Conservation (phyloP, 2,888 invertebrate species). For the Epiperipatus broadwayi region DNA sequence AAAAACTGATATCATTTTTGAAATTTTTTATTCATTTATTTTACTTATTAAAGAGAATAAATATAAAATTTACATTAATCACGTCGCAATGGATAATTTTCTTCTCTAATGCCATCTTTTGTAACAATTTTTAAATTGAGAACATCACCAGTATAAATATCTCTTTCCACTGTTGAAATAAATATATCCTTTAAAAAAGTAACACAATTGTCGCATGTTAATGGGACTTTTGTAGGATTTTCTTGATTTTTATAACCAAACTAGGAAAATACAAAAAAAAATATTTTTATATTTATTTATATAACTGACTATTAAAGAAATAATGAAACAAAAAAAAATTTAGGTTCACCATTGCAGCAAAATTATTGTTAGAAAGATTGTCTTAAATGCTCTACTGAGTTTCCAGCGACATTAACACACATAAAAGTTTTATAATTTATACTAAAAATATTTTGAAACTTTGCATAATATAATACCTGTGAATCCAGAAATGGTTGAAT, state of each 20-base stretch:
- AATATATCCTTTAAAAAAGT: constrained; percentile 81
- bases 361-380: too few species aligned
- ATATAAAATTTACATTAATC: constrained; percentile 42
- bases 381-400: too few species aligned
- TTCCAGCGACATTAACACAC: too few species aligned
- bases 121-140: constrained; percentile 69
- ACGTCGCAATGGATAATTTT: constrained; percentile 51
- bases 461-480: constrained; percentile 40
- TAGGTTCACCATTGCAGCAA: too few species aligned
- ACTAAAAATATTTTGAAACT: neutral
- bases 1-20: too few species aligned
- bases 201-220: constrained; percentile 60
- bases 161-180: constrained; percentile 89
- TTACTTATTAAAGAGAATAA: too few species aligned
- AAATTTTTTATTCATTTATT: too few species aligned
- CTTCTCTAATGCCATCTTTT: constrained; percentile 54
- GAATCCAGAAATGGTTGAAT: constrained; percentile 89
- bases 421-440: too few species aligned
- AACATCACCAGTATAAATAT: constrained; percentile 89
- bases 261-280: constrained; percentile 27
- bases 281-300: too few species aligned
- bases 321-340: too few species aligned
- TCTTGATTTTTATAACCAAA: constrained; percentile 74
- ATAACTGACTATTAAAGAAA: too few species aligned
- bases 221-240: constrained; percentile 38